Percentiles rank a stretch among this genome's conserved stretches.
Evolutionary conservation across 2,113 vertebrate species (phyloP).

Genomic region (Rhinopomastus cyanomelas): DNA sequence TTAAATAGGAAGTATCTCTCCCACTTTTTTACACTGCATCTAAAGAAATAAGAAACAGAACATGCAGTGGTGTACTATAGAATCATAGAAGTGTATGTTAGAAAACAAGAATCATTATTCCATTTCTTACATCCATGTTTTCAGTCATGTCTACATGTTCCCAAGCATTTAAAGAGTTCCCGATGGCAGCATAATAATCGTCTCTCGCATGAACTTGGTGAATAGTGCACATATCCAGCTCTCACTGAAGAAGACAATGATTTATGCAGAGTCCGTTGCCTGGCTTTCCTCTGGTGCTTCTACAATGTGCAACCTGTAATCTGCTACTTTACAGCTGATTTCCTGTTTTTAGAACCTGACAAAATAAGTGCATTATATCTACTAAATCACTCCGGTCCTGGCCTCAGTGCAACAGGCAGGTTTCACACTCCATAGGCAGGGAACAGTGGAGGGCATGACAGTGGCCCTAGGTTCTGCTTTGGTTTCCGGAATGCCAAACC

Average conservation of each 20-base stretch:
- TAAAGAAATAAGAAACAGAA: not conserved
- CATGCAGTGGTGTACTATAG: not conserved
- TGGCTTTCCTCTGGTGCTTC: conserved; percentile 10
- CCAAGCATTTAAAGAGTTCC: not conserved
- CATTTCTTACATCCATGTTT: not conserved
- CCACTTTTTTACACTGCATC: not conserved
- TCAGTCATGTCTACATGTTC: not conserved
- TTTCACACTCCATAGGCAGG: not conserved
- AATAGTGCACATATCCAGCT: not conserved
- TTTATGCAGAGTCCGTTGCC: conserved; percentile 8
- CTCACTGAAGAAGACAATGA: not conserved
- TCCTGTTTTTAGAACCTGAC: conserved; percentile 36
- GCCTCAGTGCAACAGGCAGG: not conserved
- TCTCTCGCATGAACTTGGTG: not conserved
- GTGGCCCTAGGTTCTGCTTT: not conserved
- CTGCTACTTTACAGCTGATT: conserved; percentile 20
- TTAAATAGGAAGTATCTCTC: not conserved
- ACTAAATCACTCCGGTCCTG: not conserved
- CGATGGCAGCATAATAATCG: not conserved
- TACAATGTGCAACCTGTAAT: not conserved
- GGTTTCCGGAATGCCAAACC: not conserved
- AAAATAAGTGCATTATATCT: not conserved
- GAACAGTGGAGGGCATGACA: not conserved
- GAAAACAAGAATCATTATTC: not conserved
- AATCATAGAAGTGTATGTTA: not conserved